Evolutionary conservation across 2,888 invertebrate species (phyloP), one percentile per base, ranked within the genome.

Genomic region (Calameuta filiformis): DNA sequence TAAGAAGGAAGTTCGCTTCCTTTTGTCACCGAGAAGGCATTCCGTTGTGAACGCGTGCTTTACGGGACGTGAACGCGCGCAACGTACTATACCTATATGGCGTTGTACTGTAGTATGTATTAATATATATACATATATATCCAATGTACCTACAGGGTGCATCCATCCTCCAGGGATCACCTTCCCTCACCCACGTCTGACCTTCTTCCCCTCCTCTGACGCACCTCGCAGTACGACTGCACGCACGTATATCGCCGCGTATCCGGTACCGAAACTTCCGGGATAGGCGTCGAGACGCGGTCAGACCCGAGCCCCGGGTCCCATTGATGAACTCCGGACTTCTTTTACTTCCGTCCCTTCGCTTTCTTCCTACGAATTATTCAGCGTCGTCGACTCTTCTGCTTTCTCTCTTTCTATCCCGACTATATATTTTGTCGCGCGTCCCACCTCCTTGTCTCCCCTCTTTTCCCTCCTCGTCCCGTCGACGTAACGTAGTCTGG

Each of bases 1-100:
- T 88, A 90, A 90, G 90, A 91, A 91, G 91, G 90, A 91, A 91
- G 90, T 89, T 85, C 81, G 88, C 89, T 91, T 91, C 91, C 91
- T 91, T 90, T 90, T 87, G 85, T 88, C 23, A 89, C 86, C 86
- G 87, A 90, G 82, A 88, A 89, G 86, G 85, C 83, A 86, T 86
- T 85, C 82, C 81, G 84, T 80, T 35, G 73, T 40, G 76, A 40
- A 33, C 73, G 73, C 34, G 76, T 35, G 80, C 35, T 73, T 75
- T 74, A 35, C 75, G 68, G 75, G 15, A 34, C 68, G 76, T 15
- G 75, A 30, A 56, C 69, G 12, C 33, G 33, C 33, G 11, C 23
- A 23, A 1, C 23, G 6, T 56, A 23, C 6, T 56, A 1, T 56
- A 56, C 9, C 40, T 15, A 1, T 40, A 9, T 56, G 23, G 56